Evolutionary conservation across 2,113 vertebrate species (phyloP).

Genomic region (Alouatta palliata): DNA sequence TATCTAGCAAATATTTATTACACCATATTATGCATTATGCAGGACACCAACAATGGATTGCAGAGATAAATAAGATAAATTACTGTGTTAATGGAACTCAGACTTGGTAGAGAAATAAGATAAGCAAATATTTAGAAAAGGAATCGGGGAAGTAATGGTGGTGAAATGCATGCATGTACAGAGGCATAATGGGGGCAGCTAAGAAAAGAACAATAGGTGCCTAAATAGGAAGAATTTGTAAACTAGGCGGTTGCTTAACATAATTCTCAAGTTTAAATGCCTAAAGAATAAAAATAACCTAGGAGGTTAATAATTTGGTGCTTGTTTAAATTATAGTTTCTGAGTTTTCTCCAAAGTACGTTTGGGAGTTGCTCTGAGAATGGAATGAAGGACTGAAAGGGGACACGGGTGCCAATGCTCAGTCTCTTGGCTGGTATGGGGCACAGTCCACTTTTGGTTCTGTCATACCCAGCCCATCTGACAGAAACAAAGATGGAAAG

Average conservation of each 20-base stretch:
- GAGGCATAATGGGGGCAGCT: too few species aligned
- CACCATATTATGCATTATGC: neutral
- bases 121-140: neutral
- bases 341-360: neutral
- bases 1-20: neutral
- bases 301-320: neutral
- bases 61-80: neutral
- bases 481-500: neutral
- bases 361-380: neutral
- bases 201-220: neutral
- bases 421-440: neutral
- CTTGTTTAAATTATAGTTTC: neutral
- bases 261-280: neutral
- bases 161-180: accelerated
- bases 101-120: neutral
- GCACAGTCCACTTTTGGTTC: neutral
- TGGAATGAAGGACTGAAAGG: too few species aligned
- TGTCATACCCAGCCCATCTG: neutral
- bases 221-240: neutral
- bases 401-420: accelerated
- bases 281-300: neutral
- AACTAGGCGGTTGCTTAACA: neutral
- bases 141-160: neutral
- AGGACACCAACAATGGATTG: neutral
- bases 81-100: neutral